Base-by-base conservation (phyloP, 2,113 vertebrate genomes). In the Paradoxurus hermaphroditus region DNA sequence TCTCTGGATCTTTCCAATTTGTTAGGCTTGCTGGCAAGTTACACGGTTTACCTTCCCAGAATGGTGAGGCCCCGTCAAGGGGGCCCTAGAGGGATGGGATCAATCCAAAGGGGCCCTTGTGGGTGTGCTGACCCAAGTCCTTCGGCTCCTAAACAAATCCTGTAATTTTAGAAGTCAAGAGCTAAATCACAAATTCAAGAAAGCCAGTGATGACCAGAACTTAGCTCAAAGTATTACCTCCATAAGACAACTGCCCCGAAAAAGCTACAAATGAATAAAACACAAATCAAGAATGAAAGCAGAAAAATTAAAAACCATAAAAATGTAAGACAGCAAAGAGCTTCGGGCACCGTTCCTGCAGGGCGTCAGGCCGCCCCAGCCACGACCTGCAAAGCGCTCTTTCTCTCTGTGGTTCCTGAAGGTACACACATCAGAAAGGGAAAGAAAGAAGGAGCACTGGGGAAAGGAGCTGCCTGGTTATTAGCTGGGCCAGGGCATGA, bases 131-230 rank as follows among this genome's bases (percentile, higher is more conserved):
- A 39, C 59, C 82, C 70, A 65, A 41, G 41, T 27, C 68, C 91
- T 36, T 11, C 41, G 63, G 75, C 85, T 90, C 89, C 75, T 51
- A 49, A 53, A 53, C 56, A 62, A 68, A 85, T 21, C 73, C 46
- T 75, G 68, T 85, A 23, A 92, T 88, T 96, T 96, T 84, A 85
- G 88, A 91, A 87, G 90, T 63, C n/a, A n/a, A n/a, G n/a, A 94
- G 44, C 72, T 27, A 53, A 59, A 68, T 36, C 86, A 75, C 81
- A 68, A 23, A 36, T 49, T 87, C 34, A 13, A 39, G 63, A 46
- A 49, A 92, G 79, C 86, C 81, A 94, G 82, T 21, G 19, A 29
- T 46, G 92, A 27, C 95, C n/a, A 0, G 93, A 96, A 85, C 83
- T 81, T 15, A 79, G 77, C 86, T 91, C 87, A 27, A 63, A 94